A percentile compares a stretch with the other conserved stretches of the same genome.
phyloP scores from a whole-genome alignment of 2,888 invertebrate species.

The Eustalomyia histrio region DNA sequence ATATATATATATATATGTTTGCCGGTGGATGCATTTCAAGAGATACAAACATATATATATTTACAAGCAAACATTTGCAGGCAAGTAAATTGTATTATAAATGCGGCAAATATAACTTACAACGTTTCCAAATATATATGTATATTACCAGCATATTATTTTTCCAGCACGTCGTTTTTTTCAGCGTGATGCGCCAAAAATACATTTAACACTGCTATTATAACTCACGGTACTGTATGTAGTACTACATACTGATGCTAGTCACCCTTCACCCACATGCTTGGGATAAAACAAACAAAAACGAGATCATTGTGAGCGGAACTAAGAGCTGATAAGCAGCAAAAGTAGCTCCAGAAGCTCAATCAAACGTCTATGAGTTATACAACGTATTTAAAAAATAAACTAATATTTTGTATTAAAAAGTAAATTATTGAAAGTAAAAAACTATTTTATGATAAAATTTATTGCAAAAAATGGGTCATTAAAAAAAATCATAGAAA shows the following conservation, averaged over 20 bases:
- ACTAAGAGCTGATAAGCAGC: slow-evolving; percentile 73
- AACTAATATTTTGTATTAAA: slow-evolving; percentile 43
- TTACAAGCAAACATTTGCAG: too few relatives aligned
- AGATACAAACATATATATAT: too few relatives aligned
- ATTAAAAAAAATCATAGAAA: slow-evolving; percentile 34
- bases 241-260: slow-evolving; percentile 51
- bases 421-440: slow-evolving; percentile 53
- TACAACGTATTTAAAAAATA: slow-evolving; percentile 39
- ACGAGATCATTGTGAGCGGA: slow-evolving; percentile 75
- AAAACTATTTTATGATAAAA: slow-evolving; percentile 57
- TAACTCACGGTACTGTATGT: too few relatives aligned
- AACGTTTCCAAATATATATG: too few relatives aligned
- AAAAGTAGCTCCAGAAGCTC: not conserved
- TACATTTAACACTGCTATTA: too few relatives aligned
- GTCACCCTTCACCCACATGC: slow-evolving; percentile 78
- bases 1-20: too few relatives aligned
- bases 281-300: slow-evolving; percentile 73
- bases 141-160: too few relatives aligned
- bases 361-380: not conserved
- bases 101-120: too few relatives aligned
- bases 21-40: too few relatives aligned
- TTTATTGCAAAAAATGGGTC: slow-evolving; percentile 63
- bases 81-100: too few relatives aligned
- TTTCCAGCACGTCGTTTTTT: too few relatives aligned
- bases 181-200: too few relatives aligned